Evolutionary conservation across 2,797 vertebrate genomes (phyloP).

Genomic region (Cephalopachus bancanus): DNA sequence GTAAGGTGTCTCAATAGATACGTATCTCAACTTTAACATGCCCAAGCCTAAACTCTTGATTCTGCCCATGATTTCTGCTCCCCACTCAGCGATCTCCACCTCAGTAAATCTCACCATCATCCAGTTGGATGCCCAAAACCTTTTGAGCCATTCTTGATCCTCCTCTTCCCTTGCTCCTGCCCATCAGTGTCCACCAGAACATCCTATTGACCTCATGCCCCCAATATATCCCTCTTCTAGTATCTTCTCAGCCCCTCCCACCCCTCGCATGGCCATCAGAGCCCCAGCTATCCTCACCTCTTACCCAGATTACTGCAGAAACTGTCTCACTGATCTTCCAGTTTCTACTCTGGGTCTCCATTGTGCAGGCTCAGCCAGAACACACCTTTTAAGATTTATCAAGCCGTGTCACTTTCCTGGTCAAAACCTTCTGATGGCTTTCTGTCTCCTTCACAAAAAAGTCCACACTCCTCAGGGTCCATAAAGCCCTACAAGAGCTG

Average conservation of each 20-base stretch:
- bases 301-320: accelerated
- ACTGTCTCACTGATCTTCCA: too few species aligned
- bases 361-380: not conserved
- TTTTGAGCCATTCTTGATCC: not conserved
- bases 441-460: not conserved
- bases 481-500: not conserved
- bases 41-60: not conserved
- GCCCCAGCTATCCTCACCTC: not conserved
- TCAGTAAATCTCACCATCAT: not conserved
- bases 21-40: not conserved
- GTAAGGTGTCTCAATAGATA: too few species aligned
- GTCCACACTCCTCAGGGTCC: not conserved
- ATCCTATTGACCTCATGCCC: not conserved
- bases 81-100: not conserved
- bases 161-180: not conserved
- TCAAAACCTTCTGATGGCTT: not conserved
- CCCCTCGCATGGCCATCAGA: not conserved
- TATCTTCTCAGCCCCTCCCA: not conserved
- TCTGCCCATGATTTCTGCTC: not conserved
- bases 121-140: not conserved
- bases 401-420: not conserved
- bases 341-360: not conserved
- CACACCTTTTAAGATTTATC: not conserved
- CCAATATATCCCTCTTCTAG: accelerated
- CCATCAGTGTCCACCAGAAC: not conserved